A percentile compares a stretch with the other conserved stretches of the same genome.
These are phyloP conservation scores for Isoperla grammatica DNA, from an alignment of 2,888 invertebrate species.

Conservation along the genomic window DNA sequence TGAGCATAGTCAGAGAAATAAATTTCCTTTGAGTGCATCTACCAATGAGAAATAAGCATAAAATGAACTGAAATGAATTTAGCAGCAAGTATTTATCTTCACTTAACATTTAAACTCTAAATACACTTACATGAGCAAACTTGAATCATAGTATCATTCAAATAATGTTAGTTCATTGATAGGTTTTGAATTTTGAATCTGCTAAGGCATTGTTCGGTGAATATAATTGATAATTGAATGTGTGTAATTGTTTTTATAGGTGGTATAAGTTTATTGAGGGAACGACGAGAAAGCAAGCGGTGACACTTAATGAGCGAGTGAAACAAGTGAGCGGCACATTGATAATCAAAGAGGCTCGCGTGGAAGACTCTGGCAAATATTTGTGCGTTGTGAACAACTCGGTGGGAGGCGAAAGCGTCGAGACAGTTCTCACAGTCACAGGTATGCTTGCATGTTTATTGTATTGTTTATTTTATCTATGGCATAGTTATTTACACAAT, in stretches of 20 bases:
- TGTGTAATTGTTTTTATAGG: conserved; percentile 56
- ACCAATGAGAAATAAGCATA: no score
- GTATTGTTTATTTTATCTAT: no score
- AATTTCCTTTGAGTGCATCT: no score
- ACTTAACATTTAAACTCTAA: no score
- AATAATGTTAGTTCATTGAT: no score
- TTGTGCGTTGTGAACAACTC: conserved; percentile 92
- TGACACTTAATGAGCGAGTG: conserved; percentile 81
- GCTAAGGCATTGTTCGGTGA: background rate
- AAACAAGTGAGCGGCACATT: conserved; percentile 91
- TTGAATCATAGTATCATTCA: no score
- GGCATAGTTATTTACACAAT: no score
- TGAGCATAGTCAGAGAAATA: no score
- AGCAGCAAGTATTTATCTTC: no score
- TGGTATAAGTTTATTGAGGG: conserved; percentile 93
- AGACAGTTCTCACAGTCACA: conserved; percentile 87
- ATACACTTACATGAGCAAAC: no score
- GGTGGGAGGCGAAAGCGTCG: conserved; percentile 86
- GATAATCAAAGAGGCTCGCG: conserved; percentile 84
- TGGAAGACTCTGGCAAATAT: conserved; percentile 92
- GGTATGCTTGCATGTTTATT: conserved; percentile 41
- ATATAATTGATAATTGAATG: background rate
- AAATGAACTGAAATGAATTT: no score
- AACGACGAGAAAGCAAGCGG: conserved; percentile 78
- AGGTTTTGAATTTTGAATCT: background rate